Evolutionary conservation across 2,113 vertebrate species (phyloP).

Genomic region (rat (Rattus norvegicus)): DNA sequence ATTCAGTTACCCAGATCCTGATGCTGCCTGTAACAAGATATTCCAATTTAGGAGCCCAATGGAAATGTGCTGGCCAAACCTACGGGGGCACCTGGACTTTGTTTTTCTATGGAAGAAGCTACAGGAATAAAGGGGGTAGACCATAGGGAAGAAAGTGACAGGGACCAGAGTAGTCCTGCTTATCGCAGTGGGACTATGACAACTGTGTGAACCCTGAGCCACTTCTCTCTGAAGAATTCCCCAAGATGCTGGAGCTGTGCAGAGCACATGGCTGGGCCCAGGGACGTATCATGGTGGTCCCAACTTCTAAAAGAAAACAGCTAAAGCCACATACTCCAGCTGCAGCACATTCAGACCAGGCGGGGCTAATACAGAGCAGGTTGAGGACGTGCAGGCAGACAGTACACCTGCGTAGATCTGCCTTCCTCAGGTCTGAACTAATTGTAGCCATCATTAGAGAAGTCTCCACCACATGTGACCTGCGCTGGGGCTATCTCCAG

Average conservation of each 20-base stretch:
- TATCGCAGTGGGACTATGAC: no score
- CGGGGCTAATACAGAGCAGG: no score
- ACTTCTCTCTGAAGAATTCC: not conserved
- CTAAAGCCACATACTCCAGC: not conserved
- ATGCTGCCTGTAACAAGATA: not conserved
- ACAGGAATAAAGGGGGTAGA: not conserved
- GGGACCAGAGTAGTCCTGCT: not conserved
- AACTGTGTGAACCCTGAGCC: rapidly evolving
- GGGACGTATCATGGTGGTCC: no score
- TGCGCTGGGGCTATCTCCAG: not conserved
- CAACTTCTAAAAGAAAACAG: not conserved
- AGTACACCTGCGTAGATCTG: not conserved
- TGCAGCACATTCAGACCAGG: no score
- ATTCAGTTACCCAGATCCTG: rapidly evolving
- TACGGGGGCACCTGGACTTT: not conserved
- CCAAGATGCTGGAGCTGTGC: not conserved
- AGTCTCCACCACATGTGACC: no score
- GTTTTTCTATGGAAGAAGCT: not conserved
- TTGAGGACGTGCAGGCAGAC: rapidly evolving
- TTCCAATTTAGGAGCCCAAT: not conserved
- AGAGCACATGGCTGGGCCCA: no score
- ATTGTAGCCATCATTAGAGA: not conserved
- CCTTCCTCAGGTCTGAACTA: not conserved
- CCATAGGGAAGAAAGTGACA: not conserved
- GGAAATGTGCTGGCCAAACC: not conserved